Percentiles rank a stretch among this genome's conserved stretches.
Conservation (phyloP, 92 coral and sea anemone genomes). For the Epizoanthus ramosus region DNA sequence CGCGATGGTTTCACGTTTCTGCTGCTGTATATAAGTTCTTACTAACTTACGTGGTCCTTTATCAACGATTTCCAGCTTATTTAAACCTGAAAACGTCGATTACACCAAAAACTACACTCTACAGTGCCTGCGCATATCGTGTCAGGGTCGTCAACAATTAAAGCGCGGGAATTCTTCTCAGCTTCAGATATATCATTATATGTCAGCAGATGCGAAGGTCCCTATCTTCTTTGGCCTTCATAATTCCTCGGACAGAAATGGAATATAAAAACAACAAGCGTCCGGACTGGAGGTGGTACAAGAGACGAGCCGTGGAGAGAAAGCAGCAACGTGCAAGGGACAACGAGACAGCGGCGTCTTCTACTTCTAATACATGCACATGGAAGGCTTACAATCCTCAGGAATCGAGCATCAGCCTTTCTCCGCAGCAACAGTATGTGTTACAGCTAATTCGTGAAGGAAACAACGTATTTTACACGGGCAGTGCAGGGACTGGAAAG, state of each 20-base stretch:
- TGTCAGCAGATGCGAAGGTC: too few relatives aligned
- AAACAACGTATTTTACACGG: slow-evolving; percentile 69
- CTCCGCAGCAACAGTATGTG: slow-evolving; percentile 58
- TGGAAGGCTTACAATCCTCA: slow-evolving; percentile 51
- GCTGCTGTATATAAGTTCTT: too few relatives aligned
- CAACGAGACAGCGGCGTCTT: background rate
- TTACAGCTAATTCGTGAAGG: slow-evolving; percentile 59
- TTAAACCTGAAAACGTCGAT: too few relatives aligned
- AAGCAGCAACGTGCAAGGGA: background rate
- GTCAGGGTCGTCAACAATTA: too few relatives aligned
- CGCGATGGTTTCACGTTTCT: too few relatives aligned
- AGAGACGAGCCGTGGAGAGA: background rate
- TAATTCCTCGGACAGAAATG: background rate
- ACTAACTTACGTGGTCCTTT: too few relatives aligned
- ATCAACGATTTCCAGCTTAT: too few relatives aligned
- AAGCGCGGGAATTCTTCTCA: too few relatives aligned
- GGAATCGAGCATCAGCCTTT: slow-evolving; percentile 43
- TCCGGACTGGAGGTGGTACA: slow-evolving; percentile 17
- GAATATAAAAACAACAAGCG: background rate
- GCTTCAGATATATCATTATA: too few relatives aligned
- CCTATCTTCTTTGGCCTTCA: too few relatives aligned
- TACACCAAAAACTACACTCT: too few relatives aligned
- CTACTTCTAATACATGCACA: background rate
- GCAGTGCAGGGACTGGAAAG: slow-evolving; percentile 71
- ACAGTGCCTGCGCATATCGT: too few relatives aligned